Conservation (phyloP, 2,888 invertebrate species). For the Tenthredo scrophulariae region DNA sequence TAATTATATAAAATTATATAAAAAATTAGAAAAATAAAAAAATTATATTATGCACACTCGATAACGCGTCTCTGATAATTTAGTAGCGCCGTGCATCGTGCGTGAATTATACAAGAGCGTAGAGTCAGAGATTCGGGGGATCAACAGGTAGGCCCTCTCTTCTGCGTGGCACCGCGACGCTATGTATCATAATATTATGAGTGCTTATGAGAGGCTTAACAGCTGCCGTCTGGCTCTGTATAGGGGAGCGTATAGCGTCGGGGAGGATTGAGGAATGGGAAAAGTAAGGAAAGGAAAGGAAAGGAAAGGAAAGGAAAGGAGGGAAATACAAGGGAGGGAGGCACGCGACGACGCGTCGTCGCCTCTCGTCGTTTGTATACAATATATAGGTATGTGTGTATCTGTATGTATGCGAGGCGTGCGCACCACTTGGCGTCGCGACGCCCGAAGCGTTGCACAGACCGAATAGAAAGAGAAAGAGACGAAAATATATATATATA, state of each 20-base stretch:
- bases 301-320: not conserved
- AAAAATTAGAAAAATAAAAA: not conserved
- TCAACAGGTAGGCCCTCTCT: slow-evolving; percentile 46
- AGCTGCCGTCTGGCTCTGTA: slow-evolving; percentile 32
- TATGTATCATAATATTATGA: slow-evolving; percentile 53
- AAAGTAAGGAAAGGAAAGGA: not conserved
- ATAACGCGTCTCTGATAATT: no score
- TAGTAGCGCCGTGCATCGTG: not conserved
- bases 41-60: not conserved
- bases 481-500: not conserved
- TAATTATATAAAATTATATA: no score
- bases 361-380: not conserved
- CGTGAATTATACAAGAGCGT: not conserved
- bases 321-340: slow-evolving; percentile 7
- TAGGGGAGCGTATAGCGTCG: not conserved
- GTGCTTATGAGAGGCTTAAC: slow-evolving; percentile 52
- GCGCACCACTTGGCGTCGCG: slow-evolving; percentile 44
- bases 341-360: slow-evolving; percentile 39
- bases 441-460: slow-evolving; percentile 4
- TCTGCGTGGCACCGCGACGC: not conserved
- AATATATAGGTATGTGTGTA: not conserved
- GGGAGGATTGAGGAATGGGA: not conserved
- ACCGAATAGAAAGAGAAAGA: not conserved
- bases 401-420: not conserved
- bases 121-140: slow-evolving; percentile 3